These are phyloP conservation scores for Psococerastis gibbosa DNA, from an alignment of 2,888 invertebrate genomes.

Conservation along the genomic window DNA sequence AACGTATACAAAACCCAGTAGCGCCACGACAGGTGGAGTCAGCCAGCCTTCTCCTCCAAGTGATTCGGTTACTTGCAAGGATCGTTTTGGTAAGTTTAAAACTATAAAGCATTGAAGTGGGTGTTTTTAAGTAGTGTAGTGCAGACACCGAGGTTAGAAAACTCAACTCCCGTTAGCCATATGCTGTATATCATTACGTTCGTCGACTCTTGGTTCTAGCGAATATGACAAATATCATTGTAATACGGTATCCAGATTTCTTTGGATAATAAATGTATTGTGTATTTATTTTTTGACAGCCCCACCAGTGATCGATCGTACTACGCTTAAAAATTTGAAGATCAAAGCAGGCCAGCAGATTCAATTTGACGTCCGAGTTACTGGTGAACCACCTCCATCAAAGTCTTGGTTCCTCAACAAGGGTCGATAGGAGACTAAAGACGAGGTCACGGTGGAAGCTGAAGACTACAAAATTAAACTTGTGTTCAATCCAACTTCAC, in stretches of 20 bases:
- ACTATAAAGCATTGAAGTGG: too few relatives aligned
- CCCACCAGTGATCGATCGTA: slow-evolving; percentile 81
- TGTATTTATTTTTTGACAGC: slow-evolving; percentile 31
- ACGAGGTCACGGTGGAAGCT: slow-evolving; percentile 38
- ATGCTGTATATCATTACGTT: too few relatives aligned
- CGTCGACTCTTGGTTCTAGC: not conserved
- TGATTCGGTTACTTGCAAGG: slow-evolving; percentile 67
- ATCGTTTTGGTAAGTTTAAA: slow-evolving; percentile 43
- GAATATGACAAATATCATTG: too few relatives aligned
- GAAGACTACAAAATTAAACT: slow-evolving; percentile 76
- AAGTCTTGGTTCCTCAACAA: slow-evolving; percentile 91
- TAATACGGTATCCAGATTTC: too few relatives aligned
- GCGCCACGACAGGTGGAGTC: too few relatives aligned
- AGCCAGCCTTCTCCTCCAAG: slow-evolving; percentile 67
- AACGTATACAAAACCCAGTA: too few relatives aligned
- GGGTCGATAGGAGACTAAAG: slow-evolving; percentile 45
- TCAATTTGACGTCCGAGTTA: slow-evolving; percentile 75
- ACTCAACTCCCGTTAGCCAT: too few relatives aligned
- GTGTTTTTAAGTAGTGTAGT: too few relatives aligned
- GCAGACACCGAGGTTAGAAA: too few relatives aligned
- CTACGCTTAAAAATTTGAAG: slow-evolving; percentile 71
- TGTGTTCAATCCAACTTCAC: slow-evolving; percentile 47
- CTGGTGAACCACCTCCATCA: slow-evolving; percentile 89
- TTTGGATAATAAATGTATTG: too few relatives aligned
- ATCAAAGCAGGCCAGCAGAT: slow-evolving; percentile 87